Conservation (phyloP, 2,113 vertebrate species). For the Noturus placidus region DNA sequence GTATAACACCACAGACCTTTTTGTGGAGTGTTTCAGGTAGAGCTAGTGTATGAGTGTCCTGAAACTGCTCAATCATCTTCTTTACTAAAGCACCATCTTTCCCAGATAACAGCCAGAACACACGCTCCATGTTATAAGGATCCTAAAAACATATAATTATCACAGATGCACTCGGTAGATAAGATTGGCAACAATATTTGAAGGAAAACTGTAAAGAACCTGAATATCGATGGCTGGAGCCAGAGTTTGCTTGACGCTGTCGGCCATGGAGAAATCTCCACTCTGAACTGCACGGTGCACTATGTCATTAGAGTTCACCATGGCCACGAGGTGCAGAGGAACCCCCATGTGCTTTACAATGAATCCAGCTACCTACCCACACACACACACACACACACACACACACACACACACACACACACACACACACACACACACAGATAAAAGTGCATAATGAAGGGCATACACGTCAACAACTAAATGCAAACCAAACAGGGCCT, state of each 20-base stretch:
- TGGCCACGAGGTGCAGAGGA: conserved; percentile 79
- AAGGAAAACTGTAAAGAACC: conserved; percentile 62
- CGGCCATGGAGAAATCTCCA: conserved; percentile 84
- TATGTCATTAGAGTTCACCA: conserved; percentile 87
- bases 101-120: conserved; percentile 85
- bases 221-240: conserved; percentile 95
- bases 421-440: background rate
- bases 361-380: conserved; percentile 72
- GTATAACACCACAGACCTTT: conserved; percentile 52
- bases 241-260: conserved; percentile 70
- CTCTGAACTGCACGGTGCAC: conserved; percentile 77
- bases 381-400: conserved; percentile 24
- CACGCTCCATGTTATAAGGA: conserved; percentile 92
- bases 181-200: too few species aligned
- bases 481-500: conserved; percentile 6
- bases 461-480: background rate
- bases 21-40: conserved; percentile 68
- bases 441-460: background rate
- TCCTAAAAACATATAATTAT: conserved; percentile 68
- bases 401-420: conserved; percentile 8
- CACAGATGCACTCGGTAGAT: background rate
- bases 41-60: conserved; percentile 61
- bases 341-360: conserved; percentile 81
- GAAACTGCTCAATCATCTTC: conserved; percentile 84
- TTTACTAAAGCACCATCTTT: conserved; percentile 69